Evolutionary conservation across 2,797 vertebrate genomes (phyloP), one percentile per base, ranked within the genome.

Genomic region (Phalloptychus januarius): DNA sequence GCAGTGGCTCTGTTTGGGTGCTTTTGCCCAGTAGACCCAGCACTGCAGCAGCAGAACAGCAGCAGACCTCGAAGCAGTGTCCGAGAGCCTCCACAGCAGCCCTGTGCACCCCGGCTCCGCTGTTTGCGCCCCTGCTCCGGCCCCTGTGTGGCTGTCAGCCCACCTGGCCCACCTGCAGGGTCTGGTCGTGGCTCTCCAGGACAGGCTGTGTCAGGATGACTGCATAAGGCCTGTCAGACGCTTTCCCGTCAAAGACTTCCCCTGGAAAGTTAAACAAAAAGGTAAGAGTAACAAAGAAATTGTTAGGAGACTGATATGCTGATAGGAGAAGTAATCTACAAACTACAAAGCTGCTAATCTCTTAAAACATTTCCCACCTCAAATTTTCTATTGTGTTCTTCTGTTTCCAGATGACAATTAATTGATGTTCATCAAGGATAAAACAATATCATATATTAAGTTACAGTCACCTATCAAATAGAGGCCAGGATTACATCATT

Each of bases 191-290:
- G 78, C 75, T 76, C 80, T 88, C 88, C 86, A 76, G 81, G 83
- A 81, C 93, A 52, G 3, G 88, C 85, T 76, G 85, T 73, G 94
- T 98, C 98, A 98, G 96, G 97, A 98, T n/a, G 98, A 98, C 95
- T 98, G 98, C 97, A 98, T 98, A 95, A 99, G 96, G 91, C 97
- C 97, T 2, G 97, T 97, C 94, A 99, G 96, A 71, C 98, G 97
- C 94, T 98, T 99, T 56, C 97, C 97, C 0, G 97, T 95, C 96
- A 98, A 93, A 3, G 98, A 98, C 93, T 99, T 99, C 85, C 98
- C 98, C 98, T 99, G 87, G 50, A 95, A 89, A 42, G 70, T 79
- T 77, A 85, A 85, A 79, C 50, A 54, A 79, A 72, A 84, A 0
- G 5, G 63, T 58, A 73, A 85, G 40, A 79, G 36, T 50, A n/a